These are phyloP conservation scores for Rostratula benghalensis DNA, from an alignment of 2,113 vertebrate genomes.

Conservation along the genomic window DNA sequence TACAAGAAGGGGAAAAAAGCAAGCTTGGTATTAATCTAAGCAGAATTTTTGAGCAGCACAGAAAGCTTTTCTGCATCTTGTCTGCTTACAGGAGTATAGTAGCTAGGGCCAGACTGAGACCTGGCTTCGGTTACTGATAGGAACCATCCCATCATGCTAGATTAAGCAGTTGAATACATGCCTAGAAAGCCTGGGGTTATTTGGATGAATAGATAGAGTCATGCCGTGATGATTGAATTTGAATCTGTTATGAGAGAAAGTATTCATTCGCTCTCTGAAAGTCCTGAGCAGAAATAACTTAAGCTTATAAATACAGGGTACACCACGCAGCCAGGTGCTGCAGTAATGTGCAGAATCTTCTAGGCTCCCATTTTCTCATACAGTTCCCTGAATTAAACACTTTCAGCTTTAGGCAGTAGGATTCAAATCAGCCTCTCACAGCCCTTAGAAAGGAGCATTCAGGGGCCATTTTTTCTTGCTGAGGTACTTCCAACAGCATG, in stretches of 20 bases:
- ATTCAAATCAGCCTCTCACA: background rate
- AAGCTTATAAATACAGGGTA: background rate
- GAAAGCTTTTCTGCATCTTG: background rate
- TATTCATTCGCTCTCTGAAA: conserved; percentile 18
- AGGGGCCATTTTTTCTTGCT: background rate
- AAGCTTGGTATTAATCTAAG: background rate
- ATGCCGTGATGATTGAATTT: conserved; percentile 30
- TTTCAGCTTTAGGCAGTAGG: background rate
- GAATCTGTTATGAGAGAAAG: conserved; percentile 19
- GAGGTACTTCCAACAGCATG: background rate
- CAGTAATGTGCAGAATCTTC: background rate
- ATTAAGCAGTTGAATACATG: conserved; percentile 39
- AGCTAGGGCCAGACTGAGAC: background rate
- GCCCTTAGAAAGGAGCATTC: background rate
- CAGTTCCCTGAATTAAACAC: background rate
- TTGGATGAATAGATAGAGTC: conserved; percentile 33
- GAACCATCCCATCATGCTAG: background rate
- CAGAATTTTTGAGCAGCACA: background rate
- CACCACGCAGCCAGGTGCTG: background rate
- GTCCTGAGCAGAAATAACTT: conserved; percentile 30
- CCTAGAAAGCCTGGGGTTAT: conserved; percentile 21
- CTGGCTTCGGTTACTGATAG: background rate
- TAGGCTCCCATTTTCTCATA: background rate
- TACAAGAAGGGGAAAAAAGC: background rate
- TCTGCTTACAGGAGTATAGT: background rate